Percentiles rank a stretch among this genome's conserved stretches.
These are phyloP conservation scores for Euwallacea fornicatus DNA, from an alignment of 1,140 invertebrate species.

Conservation along the genomic window DNA sequence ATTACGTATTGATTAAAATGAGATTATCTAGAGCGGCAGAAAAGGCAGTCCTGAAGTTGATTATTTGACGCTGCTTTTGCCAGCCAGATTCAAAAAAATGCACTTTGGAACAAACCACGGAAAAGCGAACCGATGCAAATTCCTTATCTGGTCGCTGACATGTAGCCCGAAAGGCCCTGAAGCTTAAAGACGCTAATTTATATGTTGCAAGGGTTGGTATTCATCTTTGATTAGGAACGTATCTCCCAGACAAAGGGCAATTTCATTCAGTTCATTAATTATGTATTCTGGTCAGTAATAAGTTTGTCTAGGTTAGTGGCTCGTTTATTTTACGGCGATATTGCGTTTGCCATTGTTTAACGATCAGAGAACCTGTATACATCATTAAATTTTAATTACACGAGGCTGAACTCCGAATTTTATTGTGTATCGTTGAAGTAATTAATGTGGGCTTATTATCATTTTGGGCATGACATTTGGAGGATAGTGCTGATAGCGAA, in stretches of 20 bases:
- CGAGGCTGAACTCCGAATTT: conserved; percentile 25
- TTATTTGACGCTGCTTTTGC: neutral
- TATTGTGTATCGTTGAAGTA: conserved; percentile 22
- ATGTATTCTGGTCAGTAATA: conserved; percentile 36
- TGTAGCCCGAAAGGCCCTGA: too few relatives aligned
- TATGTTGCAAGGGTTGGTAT: conserved; percentile 5
- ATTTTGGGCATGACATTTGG: conserved; percentile 19
- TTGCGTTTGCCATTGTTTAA: conserved; percentile 36
- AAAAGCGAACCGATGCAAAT: too few relatives aligned
- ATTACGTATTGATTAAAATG: too few relatives aligned
- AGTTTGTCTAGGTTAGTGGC: conserved; percentile 35
- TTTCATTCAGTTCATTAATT: conserved; percentile 29
- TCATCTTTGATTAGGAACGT: conserved; percentile 7
- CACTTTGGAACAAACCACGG: too few relatives aligned
- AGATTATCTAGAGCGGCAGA: too few relatives aligned
- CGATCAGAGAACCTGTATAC: conserved; percentile 34
- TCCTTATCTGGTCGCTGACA: too few relatives aligned
- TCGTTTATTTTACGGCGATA: conserved; percentile 27
- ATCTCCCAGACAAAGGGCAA: conserved; percentile 26
- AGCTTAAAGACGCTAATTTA: neutral
- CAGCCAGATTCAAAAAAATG: too few relatives aligned
- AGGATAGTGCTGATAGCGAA: neutral
- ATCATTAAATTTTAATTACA: conserved; percentile 34
- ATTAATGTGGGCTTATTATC: conserved; percentile 21
- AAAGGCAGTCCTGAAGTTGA: too few relatives aligned